phyloP scores from a whole-genome alignment of 2,797 vertebrate genomes.

The Liasis olivaceus region DNA sequence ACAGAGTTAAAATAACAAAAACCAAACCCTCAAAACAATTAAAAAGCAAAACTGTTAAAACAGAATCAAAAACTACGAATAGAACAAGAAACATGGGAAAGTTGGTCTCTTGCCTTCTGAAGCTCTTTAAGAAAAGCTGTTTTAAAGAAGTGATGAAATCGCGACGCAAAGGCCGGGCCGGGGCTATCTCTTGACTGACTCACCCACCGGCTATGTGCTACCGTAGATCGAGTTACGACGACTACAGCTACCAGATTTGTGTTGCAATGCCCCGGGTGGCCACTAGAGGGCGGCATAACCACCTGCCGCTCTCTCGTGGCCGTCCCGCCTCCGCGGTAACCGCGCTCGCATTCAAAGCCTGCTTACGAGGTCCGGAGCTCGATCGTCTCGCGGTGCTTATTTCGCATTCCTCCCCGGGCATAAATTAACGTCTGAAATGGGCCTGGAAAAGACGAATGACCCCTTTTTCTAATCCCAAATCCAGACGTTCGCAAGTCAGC shows the following conservation, averaged over 20 bases:
- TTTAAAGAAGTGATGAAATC: background rate
- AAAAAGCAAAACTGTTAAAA: background rate
- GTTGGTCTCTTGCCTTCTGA: background rate
- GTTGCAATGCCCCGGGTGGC: background rate
- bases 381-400: background rate
- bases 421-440: background rate
- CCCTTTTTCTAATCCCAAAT: background rate
- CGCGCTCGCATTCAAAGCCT: background rate
- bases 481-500: background rate
- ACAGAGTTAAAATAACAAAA: background rate
- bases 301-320: background rate
- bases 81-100: background rate
- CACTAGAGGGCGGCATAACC: background rate
- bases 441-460: background rate
- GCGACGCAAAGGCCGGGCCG: background rate
- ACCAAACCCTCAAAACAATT: background rate
- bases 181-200: background rate
- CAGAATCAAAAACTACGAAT: background rate
- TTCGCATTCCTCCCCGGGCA: background rate
- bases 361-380: background rate
- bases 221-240: background rate
- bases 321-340: background rate
- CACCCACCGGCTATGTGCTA: background rate
- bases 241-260: background rate
- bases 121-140: background rate